These are phyloP conservation scores for Echiichthys vipera DNA, from an alignment of 2,797 vertebrate species.

Conservation along the genomic window DNA sequence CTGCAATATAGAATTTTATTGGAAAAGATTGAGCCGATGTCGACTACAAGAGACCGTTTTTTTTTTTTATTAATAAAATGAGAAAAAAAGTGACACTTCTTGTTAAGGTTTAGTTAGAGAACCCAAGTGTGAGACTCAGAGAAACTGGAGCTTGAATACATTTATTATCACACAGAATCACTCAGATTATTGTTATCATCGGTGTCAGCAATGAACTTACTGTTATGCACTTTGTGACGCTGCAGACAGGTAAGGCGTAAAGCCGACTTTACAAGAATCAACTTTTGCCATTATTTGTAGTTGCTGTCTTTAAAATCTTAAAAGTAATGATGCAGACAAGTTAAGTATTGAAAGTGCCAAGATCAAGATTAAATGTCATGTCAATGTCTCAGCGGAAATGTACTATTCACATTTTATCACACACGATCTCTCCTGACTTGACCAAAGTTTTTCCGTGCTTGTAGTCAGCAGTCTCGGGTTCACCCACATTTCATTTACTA, in stretches of 20 bases:
- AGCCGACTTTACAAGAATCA: not conserved
- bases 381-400: constrained; percentile 53
- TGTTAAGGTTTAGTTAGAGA: too few relatives aligned
- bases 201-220: not conserved
- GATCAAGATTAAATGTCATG: not conserved
- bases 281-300: not conserved
- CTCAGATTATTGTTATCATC: not conserved
- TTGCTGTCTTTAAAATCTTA: not conserved
- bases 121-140: too few relatives aligned
- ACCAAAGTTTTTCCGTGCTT: constrained; percentile 42
- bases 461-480: constrained; percentile 56
- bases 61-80: too few relatives aligned
- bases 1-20: too few relatives aligned
- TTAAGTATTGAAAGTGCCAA: not conserved
- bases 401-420: constrained; percentile 64
- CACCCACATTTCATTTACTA: constrained; percentile 42
- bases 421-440: constrained; percentile 72
- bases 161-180: not conserved
- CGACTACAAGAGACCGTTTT: too few relatives aligned
- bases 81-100: too few relatives aligned
- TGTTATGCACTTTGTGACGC: not conserved
- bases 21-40: too few relatives aligned
- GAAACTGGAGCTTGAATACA: too few relatives aligned
- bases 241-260: not conserved
- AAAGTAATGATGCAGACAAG: too few relatives aligned